A percentile compares a stretch with the other conserved stretches of the same genome.
Conservation (phyloP, 2,888 invertebrate genomes). For the Patella pellucida region DNA sequence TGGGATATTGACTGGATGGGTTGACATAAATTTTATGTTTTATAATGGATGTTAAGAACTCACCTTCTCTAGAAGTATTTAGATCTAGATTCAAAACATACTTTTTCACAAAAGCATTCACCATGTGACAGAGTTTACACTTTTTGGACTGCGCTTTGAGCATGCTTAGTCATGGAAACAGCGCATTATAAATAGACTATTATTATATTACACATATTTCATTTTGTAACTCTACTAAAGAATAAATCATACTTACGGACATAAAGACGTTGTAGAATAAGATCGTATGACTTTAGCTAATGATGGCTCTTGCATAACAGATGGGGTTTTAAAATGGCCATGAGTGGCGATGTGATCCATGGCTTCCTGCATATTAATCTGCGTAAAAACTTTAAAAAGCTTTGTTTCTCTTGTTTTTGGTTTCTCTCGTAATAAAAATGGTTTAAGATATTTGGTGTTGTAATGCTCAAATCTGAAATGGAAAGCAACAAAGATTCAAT, state of each 20-base stretch:
- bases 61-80: no score
- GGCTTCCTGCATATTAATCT: constrained; percentile 92
- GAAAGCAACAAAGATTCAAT: constrained; percentile 3
- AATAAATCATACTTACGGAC: constrained; percentile 27
- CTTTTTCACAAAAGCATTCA: no score
- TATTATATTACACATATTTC: no score
- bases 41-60: no score
- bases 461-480: constrained; percentile 86
- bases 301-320: constrained; percentile 31
- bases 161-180: no score
- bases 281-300: constrained; percentile 26
- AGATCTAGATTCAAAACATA: no score
- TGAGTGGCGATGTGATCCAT: constrained; percentile 77
- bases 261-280: constrained; percentile 26
- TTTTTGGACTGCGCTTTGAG: no score
- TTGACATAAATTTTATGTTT: no score
- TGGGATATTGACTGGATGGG: no score
- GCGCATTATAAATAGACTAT: no score
- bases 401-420: constrained; percentile 91
- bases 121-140: no score
- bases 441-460: constrained; percentile 93
- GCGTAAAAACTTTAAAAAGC: constrained; percentile 78
- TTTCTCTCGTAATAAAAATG: constrained; percentile 83
- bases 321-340: constrained; percentile 29
- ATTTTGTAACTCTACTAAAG: no score